Percentiles rank a stretch among this genome's conserved stretches.
phyloP scores from a whole-genome alignment of 2,888 invertebrate species.

The Saturnia japonica region DNA sequence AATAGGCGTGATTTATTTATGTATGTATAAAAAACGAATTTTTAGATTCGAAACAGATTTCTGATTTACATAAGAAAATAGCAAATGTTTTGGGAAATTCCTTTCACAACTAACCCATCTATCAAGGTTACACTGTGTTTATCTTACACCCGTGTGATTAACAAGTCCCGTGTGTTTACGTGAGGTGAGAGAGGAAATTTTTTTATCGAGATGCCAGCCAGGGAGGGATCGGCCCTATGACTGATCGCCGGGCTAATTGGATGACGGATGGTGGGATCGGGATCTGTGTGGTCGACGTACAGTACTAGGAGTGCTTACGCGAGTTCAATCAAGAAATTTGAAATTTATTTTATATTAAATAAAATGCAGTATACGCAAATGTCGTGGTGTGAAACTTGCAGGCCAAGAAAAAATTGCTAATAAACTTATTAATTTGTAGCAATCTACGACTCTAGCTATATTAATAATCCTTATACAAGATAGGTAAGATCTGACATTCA shows the following conservation, averaged over 20 bases:
- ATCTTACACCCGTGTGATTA: constrained; percentile 69
- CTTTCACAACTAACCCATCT: constrained; percentile 26
- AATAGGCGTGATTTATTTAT: no score
- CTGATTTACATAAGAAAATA: neutral
- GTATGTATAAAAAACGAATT: no score
- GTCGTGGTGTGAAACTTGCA: neutral
- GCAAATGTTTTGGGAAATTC: neutral
- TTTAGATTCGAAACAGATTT: neutral
- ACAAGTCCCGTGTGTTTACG: constrained; percentile 65
- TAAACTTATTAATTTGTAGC: neutral
- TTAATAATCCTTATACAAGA: no score
- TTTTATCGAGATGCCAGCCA: constrained; percentile 66
- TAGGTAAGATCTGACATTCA: no score
- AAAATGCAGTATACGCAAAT: neutral
- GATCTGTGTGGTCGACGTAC: constrained; percentile 3
- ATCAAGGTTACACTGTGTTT: constrained; percentile 42
- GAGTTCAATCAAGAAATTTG: neutral
- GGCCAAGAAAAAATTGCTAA: neutral
- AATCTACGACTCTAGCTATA: no score
- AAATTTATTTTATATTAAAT: neutral
- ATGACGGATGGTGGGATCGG: constrained; percentile 84
- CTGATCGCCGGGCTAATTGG: constrained; percentile 89
- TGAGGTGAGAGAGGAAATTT: constrained; percentile 64
- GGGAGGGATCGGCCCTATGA: constrained; percentile 84
- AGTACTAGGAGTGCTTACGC: constrained; percentile 1